A percentile compares a stretch with the other conserved stretches of the same genome.
Evolutionary conservation across 2,888 invertebrate genomes (phyloP).

Genomic region (Dysmachus trigonus): DNA sequence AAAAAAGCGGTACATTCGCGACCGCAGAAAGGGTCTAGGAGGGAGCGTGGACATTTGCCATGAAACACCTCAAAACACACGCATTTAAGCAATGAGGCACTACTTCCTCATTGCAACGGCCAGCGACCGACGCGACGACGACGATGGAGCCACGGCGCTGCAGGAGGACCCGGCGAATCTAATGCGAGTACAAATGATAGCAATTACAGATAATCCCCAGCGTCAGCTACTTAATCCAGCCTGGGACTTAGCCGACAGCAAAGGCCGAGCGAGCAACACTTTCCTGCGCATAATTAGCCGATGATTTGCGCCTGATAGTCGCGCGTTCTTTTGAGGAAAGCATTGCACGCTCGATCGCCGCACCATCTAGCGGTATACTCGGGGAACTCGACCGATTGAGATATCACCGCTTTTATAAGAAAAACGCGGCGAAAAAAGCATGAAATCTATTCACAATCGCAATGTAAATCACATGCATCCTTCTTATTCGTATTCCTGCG

Average conservation of each 20-base stretch:
- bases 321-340: neutral
- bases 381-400: conserved; percentile 4
- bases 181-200: conserved; percentile 33
- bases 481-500: neutral
- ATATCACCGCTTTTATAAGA: conserved; percentile 3
- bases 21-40: neutral
- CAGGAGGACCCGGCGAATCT: neutral
- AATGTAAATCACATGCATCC: conserved; percentile 5
- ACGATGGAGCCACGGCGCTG: neutral
- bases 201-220: conserved; percentile 27
- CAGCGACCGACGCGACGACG: neutral
- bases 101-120: conserved; percentile 17
- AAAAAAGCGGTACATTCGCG: neutral
- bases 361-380: conserved; percentile 6
- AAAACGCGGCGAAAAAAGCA: neutral
- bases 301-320: neutral
- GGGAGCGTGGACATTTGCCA: neutral
- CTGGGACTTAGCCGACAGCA: neutral
- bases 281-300: conserved; percentile 26
- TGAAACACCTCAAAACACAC: conserved; percentile 22
- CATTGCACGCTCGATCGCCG: neutral
- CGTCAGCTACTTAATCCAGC: conserved; percentile 15
- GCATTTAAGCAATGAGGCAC: neutral
- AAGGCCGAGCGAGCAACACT: neutral
- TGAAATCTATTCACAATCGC: conserved; percentile 2